Evolutionary conservation across 1,140 invertebrate species (phyloP).

Genomic region (Uloborus diversus): DNA sequence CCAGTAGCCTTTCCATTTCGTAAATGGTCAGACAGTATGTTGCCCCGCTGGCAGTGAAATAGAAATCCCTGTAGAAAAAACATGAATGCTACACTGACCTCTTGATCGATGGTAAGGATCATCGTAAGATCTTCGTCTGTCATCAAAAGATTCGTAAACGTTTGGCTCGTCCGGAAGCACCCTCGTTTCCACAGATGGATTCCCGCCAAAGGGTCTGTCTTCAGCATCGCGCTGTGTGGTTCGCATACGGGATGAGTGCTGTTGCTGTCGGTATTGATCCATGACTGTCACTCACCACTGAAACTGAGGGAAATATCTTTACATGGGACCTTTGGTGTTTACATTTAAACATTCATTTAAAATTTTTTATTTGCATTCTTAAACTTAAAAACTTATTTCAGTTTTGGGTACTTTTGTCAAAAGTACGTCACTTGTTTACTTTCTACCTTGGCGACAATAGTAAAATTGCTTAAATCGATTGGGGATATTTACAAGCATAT

Average conservation of each 20-base stretch:
- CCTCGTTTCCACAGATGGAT: not conserved
- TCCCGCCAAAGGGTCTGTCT: slow-evolving; percentile 11
- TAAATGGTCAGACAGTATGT: too few relatives aligned
- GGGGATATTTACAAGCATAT: too few relatives aligned
- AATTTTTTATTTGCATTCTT: too few relatives aligned
- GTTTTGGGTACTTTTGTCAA: too few relatives aligned
- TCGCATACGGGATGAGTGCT: slow-evolving; percentile 12
- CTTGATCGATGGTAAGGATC: slow-evolving; percentile 44
- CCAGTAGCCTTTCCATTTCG: too few relatives aligned
- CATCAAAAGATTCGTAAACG: slow-evolving; percentile 36
- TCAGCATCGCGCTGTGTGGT: slow-evolving; percentile 18
- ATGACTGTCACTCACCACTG: not conserved
- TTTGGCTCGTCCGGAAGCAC: slow-evolving; percentile 10
- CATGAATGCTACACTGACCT: not conserved
- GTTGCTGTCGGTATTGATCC: slow-evolving; percentile 40
- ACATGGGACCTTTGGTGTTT: too few relatives aligned
- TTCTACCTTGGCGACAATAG: too few relatives aligned
- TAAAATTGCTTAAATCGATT: too few relatives aligned
- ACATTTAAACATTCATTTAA: too few relatives aligned
- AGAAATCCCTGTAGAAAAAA: not conserved
- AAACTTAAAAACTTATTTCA: not conserved
- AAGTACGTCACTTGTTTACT: too few relatives aligned
- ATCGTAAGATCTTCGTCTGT: slow-evolving; percentile 27
- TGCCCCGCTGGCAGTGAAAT: too few relatives aligned
- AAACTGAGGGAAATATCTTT: too few relatives aligned